These are phyloP conservation scores for Dioctria linearis DNA, from an alignment of 2,888 invertebrate species.

Conservation along the genomic window DNA sequence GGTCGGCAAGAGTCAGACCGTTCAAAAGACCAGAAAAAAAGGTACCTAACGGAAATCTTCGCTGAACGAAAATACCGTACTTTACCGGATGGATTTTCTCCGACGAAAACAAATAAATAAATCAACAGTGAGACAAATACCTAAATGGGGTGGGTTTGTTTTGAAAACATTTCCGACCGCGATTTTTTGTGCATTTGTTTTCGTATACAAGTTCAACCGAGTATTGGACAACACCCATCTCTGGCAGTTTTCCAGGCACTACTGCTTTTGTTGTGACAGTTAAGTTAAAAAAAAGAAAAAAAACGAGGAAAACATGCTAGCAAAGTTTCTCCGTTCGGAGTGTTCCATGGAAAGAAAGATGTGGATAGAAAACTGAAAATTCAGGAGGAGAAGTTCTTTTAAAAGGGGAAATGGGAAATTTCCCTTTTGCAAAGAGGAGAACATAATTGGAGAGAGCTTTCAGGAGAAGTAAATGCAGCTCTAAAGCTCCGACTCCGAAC, in stretches of 20 bases:
- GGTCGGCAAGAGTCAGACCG: constrained; percentile 21
- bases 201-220: too few species aligned
- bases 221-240: constrained; percentile 1
- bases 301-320: too few species aligned
- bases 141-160: constrained; percentile 12
- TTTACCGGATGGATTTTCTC: constrained; percentile 2
- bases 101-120: constrained; percentile 37
- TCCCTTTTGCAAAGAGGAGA: constrained; percentile 18
- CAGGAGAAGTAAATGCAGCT: background rate
- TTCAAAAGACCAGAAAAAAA: constrained; percentile 17
- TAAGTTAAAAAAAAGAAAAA: background rate
- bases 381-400: constrained; percentile 14
- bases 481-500: background rate
- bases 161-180: constrained; percentile 23
- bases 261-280: constrained; percentile 31
- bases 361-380: background rate
- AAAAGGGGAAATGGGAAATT: constrained; percentile 35
- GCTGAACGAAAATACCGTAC: background rate
- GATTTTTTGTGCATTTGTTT: too few species aligned
- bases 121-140: constrained; percentile 13
- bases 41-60: constrained; percentile 1
- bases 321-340: background rate
- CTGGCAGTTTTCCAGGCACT: background rate
- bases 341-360: background rate
- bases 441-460: constrained; percentile 8